Base-by-base conservation (phyloP, 2,113 vertebrate species). In the Tauraco erythrolophus region DNA sequence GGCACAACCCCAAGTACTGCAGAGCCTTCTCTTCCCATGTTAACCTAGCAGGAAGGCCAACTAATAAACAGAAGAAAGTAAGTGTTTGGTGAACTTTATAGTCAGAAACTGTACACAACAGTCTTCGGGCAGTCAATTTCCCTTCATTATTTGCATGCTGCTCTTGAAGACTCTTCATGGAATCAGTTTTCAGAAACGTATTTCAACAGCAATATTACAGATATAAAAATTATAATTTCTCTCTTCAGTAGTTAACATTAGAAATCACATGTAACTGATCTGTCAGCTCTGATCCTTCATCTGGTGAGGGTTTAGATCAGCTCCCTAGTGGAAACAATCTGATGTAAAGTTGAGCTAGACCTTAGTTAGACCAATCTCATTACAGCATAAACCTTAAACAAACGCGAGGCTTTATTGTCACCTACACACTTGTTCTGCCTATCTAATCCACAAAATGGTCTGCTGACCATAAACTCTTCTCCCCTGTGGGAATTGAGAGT, bases 21-120 rank as follows among this genome's bases (percentile, higher is more conserved):
- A 71, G 39, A 61, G 19, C 72, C 69, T 81, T 74, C 85, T 81
- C 51, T 91, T 86, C 66, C 84, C 65, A 69, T 82, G n/a, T 79
- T 84, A 96, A 79, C 72, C 57, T 84, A 64, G 57, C 15, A 84
- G 43, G 57, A 95, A 72, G 6, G 80, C 84, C 91, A 95, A 57
- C 60, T 84, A 94, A 91, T 88, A 95, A 92, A 78, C 46, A 93
- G 54, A 92, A 91, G 56, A 90, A 85, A 95, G 89, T 91, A 76
- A 96, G 89, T 80, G 82, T 85, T 92, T 90, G 71, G 85, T 96
- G 93, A 96, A 86, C 61, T 90, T 91, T 56, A 77, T 45, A 80
- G 84, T 56, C 79, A 88, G 90, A 83, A 94, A 91, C 10, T 43
- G 39, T 68, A 89, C 21, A 92, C 81, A 93, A 78, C 93, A 91